Percentiles rank a stretch among this genome's conserved stretches.
phyloP scores from a whole-genome alignment of 2,888 invertebrate species.

The Antheraea yamamai region DNA sequence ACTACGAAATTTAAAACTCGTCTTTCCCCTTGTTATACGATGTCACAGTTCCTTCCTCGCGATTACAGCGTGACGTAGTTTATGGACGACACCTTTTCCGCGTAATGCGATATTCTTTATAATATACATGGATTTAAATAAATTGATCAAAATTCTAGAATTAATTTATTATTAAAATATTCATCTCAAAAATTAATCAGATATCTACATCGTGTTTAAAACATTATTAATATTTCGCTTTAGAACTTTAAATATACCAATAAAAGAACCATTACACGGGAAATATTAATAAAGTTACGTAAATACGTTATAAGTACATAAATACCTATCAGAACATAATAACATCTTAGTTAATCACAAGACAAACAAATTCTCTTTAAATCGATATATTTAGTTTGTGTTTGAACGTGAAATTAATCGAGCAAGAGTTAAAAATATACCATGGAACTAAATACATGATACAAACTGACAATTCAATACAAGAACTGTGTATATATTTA shows the following conservation, averaged over 20 bases:
- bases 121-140: not conserved
- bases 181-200: not conserved
- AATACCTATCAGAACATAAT: slow-evolving; percentile 1
- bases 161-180: not conserved
- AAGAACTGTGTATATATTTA: slow-evolving; percentile 13
- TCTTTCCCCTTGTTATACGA: no score
- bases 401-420: slow-evolving; percentile 4
- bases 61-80: no score
- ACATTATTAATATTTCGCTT: not conserved
- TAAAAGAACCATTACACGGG: not conserved
- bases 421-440: slow-evolving; percentile 17
- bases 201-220: not conserved
- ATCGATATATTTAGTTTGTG: slow-evolving; percentile 13
- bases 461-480: not conserved
- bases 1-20: no score
- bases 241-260: not conserved
- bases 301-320: not conserved
- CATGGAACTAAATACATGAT: slow-evolving; percentile 2
- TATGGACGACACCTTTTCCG: no score
- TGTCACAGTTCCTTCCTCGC: no score
- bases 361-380: not conserved
- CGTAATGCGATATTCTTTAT: no score
- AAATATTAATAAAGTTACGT: not conserved
- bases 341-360: not conserved
- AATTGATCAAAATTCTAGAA: not conserved